These are phyloP conservation scores for Microplitis demolitor DNA, from an alignment of 1,140 invertebrate species.

Conservation along the genomic window DNA sequence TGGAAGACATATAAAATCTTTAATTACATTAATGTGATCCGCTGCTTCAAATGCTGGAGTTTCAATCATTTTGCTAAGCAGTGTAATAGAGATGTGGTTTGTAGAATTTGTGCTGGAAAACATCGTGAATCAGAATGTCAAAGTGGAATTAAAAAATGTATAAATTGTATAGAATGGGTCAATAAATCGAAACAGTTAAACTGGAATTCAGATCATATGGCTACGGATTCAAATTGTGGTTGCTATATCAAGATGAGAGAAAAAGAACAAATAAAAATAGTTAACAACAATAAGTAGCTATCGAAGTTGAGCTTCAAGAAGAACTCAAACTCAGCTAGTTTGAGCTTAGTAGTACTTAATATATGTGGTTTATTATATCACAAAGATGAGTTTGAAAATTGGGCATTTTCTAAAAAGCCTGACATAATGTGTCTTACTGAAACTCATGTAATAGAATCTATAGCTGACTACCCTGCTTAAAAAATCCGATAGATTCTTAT, in stretches of 20 bases:
- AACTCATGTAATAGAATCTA: no score
- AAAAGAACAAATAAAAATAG: background rate
- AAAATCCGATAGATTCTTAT: no score
- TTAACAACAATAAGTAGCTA: no score
- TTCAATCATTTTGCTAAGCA: conserved; percentile 26
- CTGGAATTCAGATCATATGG: conserved; percentile 1
- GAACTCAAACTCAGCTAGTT: no score
- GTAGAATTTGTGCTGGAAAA: conserved; percentile 11
- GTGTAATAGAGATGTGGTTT: conserved; percentile 18
- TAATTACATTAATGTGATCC: conserved; percentile 17
- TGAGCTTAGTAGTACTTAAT: no score
- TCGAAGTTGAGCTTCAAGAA: no score
- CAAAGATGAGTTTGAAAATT: no score
- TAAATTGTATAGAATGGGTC: conserved; percentile 14
- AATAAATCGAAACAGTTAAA: background rate
- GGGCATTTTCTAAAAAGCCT: no score
- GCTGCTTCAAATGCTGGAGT: conserved; percentile 28
- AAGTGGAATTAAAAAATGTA: conserved; percentile 3
- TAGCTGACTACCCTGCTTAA: no score
- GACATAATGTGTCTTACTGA: no score
- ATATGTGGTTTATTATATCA: no score
- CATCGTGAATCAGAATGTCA: conserved; percentile 16
- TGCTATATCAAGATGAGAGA: background rate
- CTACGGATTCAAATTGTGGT: conserved; percentile 1
- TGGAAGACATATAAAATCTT: conserved; percentile 26